Base-by-base conservation (phyloP, 37 sponge, comb jelly and placozoan genomes). In the Theonella swinhoei region DNA sequence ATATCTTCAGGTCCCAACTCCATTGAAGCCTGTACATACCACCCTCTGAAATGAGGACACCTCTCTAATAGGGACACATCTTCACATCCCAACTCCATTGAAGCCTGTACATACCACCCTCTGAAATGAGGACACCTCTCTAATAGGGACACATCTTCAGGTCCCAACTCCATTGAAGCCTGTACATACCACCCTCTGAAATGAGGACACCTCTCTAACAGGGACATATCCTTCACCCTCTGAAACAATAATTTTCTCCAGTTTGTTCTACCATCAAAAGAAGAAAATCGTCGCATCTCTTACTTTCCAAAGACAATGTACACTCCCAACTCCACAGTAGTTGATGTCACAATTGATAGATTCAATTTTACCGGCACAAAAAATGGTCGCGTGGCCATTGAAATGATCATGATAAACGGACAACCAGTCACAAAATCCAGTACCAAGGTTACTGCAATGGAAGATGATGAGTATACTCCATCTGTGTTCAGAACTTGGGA, bases 401-500 rank as follows among this genome's bases (percentile, higher is more conserved):
- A 93, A 65, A 2, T 93, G 64, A 11, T 76, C 19, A 7, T 93
- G 28, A 72, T 93, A 5, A 87, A 89, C 28, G 90, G 94, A 2
- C 77, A 64, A 36, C 58, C 60, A 22, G 58, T 74, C 7, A 28
- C 31, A 14, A 72, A 64, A 60, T 80, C 79, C 39, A 40, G 40
- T 8, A 4, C 69, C 25, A 8, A 54, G 14, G 4, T 20, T 5
- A 26, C 20, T 0, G 60, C 9, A 33, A 63, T 59, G 19, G n/a
- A 39, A 0, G 94, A 93, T 75, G 94, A 93, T 47, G 94, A 93
- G 37, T 89, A 93, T 58, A 93, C 94, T 0, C 94, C 94, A 0
- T 89, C 90, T 0, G 84, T 93, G 0, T 93, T 93, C 68, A 54
- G 62, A 7, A 83, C 90, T 39, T 43, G 23, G 0, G 61, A 41